phyloP scores from a whole-genome alignment of 2,797 vertebrate genomes.

The Tenualosa thibaudeaui region DNA sequence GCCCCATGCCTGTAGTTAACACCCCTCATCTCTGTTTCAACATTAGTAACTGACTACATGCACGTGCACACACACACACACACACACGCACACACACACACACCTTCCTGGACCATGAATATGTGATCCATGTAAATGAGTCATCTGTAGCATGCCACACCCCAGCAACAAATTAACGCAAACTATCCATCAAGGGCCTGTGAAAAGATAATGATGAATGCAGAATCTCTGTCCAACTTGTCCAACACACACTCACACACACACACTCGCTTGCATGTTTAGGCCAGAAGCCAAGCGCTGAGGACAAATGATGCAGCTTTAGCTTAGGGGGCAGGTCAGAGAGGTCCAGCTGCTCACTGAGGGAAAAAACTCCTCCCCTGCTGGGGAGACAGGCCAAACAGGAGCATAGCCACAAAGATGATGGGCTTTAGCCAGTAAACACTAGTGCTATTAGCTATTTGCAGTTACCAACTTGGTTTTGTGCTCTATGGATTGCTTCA shows the following conservation, averaged over 20 bases:
- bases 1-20: slow-evolving; percentile 64
- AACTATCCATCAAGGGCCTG: slow-evolving; percentile 84
- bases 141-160: slow-evolving; percentile 83
- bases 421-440: not conserved
- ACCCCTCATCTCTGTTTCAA: slow-evolving; percentile 77
- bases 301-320: slow-evolving; percentile 58
- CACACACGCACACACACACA: slow-evolving; percentile 75
- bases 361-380: slow-evolving; percentile 32
- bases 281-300: slow-evolving; percentile 50
- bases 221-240: slow-evolving; percentile 34
- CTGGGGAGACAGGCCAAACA: slow-evolving; percentile 32
- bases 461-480: not conserved
- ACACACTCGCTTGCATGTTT: slow-evolving; percentile 66
- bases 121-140: slow-evolving; percentile 87
- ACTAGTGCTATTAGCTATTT: not conserved
- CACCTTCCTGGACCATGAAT: slow-evolving; percentile 85
- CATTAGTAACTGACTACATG: slow-evolving; percentile 65
- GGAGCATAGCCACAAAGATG: not conserved
- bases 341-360: slow-evolving; percentile 26
- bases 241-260: slow-evolving; percentile 48
- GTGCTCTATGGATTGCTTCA: not conserved
- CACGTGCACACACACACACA: slow-evolving; percentile 76
- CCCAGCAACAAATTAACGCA: slow-evolving; percentile 87
- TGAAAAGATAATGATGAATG: slow-evolving; percentile 83
- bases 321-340: slow-evolving; percentile 49